Conservation (phyloP, 2,888 invertebrate species). For the Dryocosmus kuriphilus region DNA sequence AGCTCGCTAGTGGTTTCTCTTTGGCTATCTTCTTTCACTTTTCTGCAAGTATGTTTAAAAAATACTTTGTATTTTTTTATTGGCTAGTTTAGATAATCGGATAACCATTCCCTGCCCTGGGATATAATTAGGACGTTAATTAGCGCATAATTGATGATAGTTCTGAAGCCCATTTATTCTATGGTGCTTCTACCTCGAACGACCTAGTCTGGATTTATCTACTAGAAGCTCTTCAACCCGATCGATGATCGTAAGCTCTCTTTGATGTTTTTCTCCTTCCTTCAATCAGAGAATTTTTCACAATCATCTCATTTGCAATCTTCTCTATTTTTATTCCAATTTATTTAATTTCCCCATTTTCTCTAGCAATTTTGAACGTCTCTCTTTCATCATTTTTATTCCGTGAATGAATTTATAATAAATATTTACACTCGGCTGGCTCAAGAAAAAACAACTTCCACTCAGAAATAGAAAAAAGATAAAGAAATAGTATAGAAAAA, state of each 20-base stretch:
- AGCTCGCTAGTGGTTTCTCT: neutral
- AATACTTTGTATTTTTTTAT: neutral
- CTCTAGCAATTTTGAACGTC: neutral
- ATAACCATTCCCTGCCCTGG: neutral
- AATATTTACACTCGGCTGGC: no score
- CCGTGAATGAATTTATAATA: no score
- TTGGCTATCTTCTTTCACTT: neutral
- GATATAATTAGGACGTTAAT: conserved; percentile 20
- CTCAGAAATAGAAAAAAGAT: no score
- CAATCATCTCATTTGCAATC: neutral
- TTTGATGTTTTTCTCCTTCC: neutral
- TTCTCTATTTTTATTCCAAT: neutral
- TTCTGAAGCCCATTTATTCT: conserved; percentile 6
- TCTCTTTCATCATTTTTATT: no score
- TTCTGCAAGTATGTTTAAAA: neutral
- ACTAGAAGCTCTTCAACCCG: conserved; percentile 8
- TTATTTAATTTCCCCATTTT: neutral
- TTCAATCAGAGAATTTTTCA: neutral
- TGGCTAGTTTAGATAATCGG: conserved; percentile 1
- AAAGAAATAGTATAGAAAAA: no score
- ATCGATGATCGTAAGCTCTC: neutral
- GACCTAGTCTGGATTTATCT: conserved; percentile 21
- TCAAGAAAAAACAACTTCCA: no score
- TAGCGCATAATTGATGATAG: conserved; percentile 29
- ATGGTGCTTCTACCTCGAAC: conserved; percentile 7